Evolutionary conservation across 2,113 vertebrate genomes (phyloP).

Genomic region (cattle (Bos taurus)): DNA sequence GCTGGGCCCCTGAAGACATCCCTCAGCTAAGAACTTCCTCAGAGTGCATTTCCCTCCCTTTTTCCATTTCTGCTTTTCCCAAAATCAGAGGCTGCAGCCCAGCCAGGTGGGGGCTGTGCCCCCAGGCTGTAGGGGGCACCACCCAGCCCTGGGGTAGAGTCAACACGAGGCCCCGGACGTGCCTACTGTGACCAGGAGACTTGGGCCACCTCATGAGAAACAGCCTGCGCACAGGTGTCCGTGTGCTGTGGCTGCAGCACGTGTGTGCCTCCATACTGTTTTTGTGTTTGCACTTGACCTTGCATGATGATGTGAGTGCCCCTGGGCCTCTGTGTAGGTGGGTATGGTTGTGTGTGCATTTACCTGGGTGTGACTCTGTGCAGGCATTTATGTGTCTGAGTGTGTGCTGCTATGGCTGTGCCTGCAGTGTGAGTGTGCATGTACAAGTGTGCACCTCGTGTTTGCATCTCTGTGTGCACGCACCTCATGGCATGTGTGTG

Average conservation of each 20-base stretch:
- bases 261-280: neutral
- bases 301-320: neutral
- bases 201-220: rapidly evolving
- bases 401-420: neutral
- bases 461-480: neutral
- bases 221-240: neutral
- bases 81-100: neutral
- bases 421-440: neutral
- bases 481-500: no score
- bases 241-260: neutral
- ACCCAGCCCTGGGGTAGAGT: neutral
- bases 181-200: neutral
- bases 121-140: neutral
- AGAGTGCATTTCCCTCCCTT: neutral
- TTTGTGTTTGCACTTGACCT: neutral
- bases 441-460: rapidly evolving
- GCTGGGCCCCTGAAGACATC: neutral
- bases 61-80: neutral
- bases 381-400: neutral
- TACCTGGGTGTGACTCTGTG: neutral
- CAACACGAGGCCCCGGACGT: rapidly evolving
- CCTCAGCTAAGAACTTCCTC: neutral
- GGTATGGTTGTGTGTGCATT: neutral
- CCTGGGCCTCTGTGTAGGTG: neutral
- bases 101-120: neutral